phyloP scores from a whole-genome alignment of 2,113 vertebrate genomes.

The Euleptes europaea region DNA sequence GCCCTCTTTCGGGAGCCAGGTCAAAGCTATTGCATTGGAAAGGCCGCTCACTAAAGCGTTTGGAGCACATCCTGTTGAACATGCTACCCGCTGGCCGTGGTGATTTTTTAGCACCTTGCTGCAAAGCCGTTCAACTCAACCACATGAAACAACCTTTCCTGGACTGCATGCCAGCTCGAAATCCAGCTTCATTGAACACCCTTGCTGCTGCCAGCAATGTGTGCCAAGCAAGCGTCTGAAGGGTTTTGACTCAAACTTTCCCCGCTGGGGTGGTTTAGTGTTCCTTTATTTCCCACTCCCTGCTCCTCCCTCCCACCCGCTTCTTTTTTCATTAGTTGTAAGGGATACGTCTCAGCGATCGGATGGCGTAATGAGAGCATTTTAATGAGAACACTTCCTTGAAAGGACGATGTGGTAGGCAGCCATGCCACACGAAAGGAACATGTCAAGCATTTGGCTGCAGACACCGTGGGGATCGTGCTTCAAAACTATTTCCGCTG shows the following conservation, averaged over 20 bases:
- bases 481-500: constrained; percentile 13
- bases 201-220: not conserved
- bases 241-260: constrained; percentile 15
- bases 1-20: not conserved
- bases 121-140: not conserved
- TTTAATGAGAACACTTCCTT: constrained; percentile 32
- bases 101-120: constrained; percentile 1
- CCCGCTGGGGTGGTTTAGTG: constrained; percentile 5
- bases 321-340: constrained; percentile 20
- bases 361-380: not conserved
- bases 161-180: not conserved
- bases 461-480: not conserved
- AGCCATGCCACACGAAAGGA: constrained; percentile 1
- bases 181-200: not conserved
- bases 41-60: not conserved
- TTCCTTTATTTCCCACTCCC: not conserved
- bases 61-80: not conserved
- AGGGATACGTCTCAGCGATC: constrained; percentile 17
- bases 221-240: constrained; percentile 1
- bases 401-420: constrained; percentile 9
- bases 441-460: constrained; percentile 10
- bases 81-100: not conserved
- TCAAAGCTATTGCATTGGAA: not conserved
- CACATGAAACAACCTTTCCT: constrained; percentile 3
- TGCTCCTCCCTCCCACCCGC: not conserved